Percentiles rank a stretch among this genome's conserved stretches.
Conservation (phyloP, 2,113 vertebrate species). For the Neolamprologus falcicula region DNA sequence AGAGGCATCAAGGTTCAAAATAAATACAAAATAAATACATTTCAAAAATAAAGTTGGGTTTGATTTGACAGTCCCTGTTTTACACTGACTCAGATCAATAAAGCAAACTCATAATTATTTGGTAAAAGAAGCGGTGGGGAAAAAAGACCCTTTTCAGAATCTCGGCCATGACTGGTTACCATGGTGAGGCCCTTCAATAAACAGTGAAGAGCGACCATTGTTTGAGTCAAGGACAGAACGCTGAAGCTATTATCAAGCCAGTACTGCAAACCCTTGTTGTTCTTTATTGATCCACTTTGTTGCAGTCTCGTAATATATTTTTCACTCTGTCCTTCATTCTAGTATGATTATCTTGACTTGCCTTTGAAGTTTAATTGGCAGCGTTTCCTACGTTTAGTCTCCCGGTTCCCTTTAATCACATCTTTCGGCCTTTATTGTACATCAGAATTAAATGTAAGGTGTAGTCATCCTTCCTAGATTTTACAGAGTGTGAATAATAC, state of each 20-base stretch:
- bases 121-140: fast-evolving
- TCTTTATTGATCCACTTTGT: slow-evolving; percentile 48
- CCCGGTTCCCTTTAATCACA: not conserved
- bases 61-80: not conserved
- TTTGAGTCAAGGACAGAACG: slow-evolving; percentile 45
- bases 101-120: not conserved
- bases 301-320: not conserved
- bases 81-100: not conserved
- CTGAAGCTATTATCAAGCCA: slow-evolving; percentile 8
- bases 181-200: slow-evolving; percentile 46
- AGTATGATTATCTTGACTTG: not conserved
- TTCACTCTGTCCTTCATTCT: not conserved
- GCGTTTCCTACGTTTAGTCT: not conserved
- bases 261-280: slow-evolving; percentile 15
- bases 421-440: not conserved
- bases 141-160: not conserved
- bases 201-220: slow-evolving; percentile 10
- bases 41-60: slow-evolving; percentile 64
- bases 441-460: not conserved
- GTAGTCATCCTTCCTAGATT: not conserved
- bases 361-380: not conserved
- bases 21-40: not conserved
- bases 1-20: slow-evolving; percentile 64
- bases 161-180: slow-evolving; percentile 26
- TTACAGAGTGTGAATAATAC: not conserved